These are phyloP conservation scores for Melanocharis versteri DNA, from an alignment of 2,113 vertebrate species.

Conservation along the genomic window DNA sequence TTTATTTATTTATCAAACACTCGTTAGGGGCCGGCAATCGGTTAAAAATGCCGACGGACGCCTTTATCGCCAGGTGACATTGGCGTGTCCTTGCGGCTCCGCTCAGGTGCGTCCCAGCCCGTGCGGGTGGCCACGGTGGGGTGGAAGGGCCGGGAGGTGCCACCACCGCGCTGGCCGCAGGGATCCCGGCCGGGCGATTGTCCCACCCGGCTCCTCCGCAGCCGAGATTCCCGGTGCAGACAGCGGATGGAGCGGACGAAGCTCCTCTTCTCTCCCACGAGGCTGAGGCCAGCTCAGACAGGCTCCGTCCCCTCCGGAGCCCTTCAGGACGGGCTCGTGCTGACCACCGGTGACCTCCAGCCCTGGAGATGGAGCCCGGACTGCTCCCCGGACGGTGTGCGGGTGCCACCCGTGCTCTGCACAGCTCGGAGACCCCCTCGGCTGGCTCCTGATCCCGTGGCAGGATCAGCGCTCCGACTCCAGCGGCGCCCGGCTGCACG, in stretches of 20 bases:
- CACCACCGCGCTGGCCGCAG: fast-evolving
- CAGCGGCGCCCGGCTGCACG: slow-evolving; percentile 71
- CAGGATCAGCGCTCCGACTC: slow-evolving; percentile 66
- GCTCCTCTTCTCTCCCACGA: neutral
- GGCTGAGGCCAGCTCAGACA: neutral
- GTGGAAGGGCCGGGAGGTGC: neutral
- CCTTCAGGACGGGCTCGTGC: fast-evolving
- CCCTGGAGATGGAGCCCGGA: neutral
- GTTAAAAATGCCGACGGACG: fast-evolving
- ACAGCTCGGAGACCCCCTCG: fast-evolving
- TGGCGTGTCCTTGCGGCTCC: fast-evolving
- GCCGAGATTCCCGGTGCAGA: fast-evolving
- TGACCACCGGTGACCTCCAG: fast-evolving
- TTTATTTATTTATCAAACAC: neutral
- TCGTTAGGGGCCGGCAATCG: neutral
- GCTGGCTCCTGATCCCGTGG: fast-evolving
- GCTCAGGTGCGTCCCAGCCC: fast-evolving
- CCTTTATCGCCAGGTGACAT: fast-evolving
- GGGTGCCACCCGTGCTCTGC: neutral
- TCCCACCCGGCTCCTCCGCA: neutral
- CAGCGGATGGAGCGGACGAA: too few species aligned
- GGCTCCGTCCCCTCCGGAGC: fast-evolving
- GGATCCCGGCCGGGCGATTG: neutral
- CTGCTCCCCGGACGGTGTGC: fast-evolving
- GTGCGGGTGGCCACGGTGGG: neutral